Percentiles rank a stretch among this genome's conserved stretches.
Conservation (phyloP, 2,888 invertebrate genomes). For the Tenthredo scrophulariae region DNA sequence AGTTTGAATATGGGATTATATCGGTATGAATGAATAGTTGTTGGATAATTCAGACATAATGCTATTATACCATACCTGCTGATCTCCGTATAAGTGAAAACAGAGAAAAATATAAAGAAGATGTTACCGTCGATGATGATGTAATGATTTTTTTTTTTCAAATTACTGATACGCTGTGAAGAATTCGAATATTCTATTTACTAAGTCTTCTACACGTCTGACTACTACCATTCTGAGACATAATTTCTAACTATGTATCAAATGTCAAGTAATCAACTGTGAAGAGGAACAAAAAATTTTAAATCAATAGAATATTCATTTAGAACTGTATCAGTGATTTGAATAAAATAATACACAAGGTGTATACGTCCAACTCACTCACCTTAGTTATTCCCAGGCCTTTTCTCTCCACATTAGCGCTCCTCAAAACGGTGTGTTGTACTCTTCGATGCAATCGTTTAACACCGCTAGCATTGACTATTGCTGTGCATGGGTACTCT, state of each 20-base stretch:
- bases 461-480: slow-evolving; percentile 89
- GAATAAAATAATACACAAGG: neutral
- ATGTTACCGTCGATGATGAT: slow-evolving; percentile 25
- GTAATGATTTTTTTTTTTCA: slow-evolving; percentile 9
- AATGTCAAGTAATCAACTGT: too few relatives aligned
- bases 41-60: neutral
- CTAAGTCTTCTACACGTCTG: neutral
- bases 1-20: neutral
- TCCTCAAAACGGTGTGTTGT: slow-evolving; percentile 90
- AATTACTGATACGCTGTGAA: neutral
- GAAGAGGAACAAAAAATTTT: too few relatives aligned
- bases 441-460: slow-evolving; percentile 94
- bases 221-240: neutral
- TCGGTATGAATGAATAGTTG: neutral
- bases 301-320: neutral
- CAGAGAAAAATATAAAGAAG: slow-evolving; percentile 55
- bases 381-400: slow-evolving; percentile 95
- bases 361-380: slow-evolving; percentile 62
- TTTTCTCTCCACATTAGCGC: slow-evolving; percentile 92
- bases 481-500: slow-evolving; percentile 91
- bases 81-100: slow-evolving; percentile 65
- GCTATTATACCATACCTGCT: slow-evolving; percentile 72
- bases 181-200: neutral
- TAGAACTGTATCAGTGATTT: neutral
- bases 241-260: neutral